Conservation (phyloP, 2,113 vertebrate genomes). For the Regulus satrapa region DNA sequence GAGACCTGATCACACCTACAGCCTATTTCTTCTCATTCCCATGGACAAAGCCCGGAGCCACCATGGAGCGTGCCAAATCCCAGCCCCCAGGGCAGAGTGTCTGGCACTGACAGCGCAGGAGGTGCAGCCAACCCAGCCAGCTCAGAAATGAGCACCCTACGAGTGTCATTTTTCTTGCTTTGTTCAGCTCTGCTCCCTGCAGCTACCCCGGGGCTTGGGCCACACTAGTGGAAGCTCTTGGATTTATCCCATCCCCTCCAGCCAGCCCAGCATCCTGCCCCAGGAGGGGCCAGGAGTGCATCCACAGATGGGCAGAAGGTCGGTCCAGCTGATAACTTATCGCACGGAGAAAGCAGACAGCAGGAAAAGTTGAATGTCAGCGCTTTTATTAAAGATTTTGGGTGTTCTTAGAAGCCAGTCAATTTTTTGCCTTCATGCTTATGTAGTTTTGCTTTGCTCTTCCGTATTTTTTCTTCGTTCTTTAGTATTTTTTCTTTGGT, state of each 20-base stretch:
- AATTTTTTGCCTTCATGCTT: background rate
- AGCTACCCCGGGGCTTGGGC: background rate
- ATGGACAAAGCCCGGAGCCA: rapidly evolving
- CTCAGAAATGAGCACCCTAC: rapidly evolving
- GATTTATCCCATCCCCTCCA: background rate
- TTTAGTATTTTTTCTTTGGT: background rate
- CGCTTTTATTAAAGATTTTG: background rate
- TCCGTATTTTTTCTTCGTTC: background rate
- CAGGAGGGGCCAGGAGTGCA: background rate
- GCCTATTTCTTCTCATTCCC: background rate
- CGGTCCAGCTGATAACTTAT: background rate
- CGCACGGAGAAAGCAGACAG: too few species aligned
- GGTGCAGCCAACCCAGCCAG: background rate
- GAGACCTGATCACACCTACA: too few species aligned
- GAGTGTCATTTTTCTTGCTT: background rate
- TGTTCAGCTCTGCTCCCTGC: background rate
- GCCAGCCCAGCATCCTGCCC: background rate
- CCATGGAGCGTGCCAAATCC: rapidly evolving
- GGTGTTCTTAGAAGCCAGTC: background rate
- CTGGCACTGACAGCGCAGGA: background rate
- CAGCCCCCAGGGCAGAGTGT: background rate
- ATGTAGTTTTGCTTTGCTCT: background rate
- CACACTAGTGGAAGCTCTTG: background rate
- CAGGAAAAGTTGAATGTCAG: background rate
- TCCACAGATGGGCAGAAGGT: background rate